phyloP scores from a whole-genome alignment of 2,888 invertebrate species.

The Venustoraphidia nigricollis region DNA sequence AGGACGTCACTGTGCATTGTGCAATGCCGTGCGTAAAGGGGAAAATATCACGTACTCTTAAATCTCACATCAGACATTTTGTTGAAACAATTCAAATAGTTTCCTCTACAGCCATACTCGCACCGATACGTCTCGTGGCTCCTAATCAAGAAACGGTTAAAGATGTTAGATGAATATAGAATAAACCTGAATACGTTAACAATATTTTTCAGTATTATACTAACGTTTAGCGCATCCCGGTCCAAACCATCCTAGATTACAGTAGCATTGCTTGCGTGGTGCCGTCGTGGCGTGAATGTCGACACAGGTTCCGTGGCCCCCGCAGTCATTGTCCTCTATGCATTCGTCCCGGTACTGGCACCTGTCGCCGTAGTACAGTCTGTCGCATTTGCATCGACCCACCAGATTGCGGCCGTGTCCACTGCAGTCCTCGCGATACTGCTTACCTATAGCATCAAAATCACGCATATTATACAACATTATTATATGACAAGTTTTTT shows the following conservation, averaged over 20 bases:
- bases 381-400: slow-evolving; percentile 66
- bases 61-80: too few species aligned
- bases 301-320: slow-evolving; percentile 70
- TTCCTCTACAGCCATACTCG: too few species aligned
- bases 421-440: slow-evolving; percentile 71
- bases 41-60: too few species aligned
- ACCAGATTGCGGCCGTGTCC: slow-evolving; percentile 68
- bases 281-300: slow-evolving; percentile 65
- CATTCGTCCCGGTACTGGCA: slow-evolving; percentile 90
- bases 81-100: too few species aligned
- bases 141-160: too few species aligned
- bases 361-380: slow-evolving; percentile 61
- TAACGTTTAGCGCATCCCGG: slow-evolving; percentile 69
- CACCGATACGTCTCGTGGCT: too few species aligned
- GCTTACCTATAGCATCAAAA: slow-evolving; percentile 36
- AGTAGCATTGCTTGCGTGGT: slow-evolving; percentile 77
- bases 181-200: not conserved
- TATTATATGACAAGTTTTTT: too few species aligned
- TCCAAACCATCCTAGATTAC: slow-evolving; percentile 79
- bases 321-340: slow-evolving; percentile 69
- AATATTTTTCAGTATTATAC: slow-evolving; percentile 16
- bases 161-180: not conserved
- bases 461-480: too few species aligned
- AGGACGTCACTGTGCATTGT: too few species aligned
- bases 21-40: too few species aligned